Evolutionary conservation across 2,797 vertebrate genomes (phyloP).

Genomic region (Propithecus deckenii): DNA sequence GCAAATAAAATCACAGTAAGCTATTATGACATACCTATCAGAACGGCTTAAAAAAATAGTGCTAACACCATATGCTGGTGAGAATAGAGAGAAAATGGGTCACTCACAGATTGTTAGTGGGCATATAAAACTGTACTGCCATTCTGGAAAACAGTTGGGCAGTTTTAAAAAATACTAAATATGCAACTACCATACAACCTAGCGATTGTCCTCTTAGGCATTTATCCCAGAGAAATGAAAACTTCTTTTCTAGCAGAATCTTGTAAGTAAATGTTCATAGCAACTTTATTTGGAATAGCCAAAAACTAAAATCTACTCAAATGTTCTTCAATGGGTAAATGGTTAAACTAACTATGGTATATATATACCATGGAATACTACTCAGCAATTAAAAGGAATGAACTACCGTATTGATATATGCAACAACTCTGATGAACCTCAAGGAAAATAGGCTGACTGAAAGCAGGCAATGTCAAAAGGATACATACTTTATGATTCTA

Average conservation of each 20-base stretch:
- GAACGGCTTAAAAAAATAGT: too few species aligned
- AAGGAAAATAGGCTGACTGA: neutral
- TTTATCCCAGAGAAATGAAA: neutral
- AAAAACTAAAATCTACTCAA: neutral
- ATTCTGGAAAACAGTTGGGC: too few species aligned
- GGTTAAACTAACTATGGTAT: neutral
- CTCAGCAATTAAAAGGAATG: neutral
- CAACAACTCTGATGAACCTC: neutral
- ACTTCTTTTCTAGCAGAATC: neutral
- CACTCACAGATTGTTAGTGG: too few species aligned
- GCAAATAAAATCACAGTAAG: too few species aligned
- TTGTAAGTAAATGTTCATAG: neutral
- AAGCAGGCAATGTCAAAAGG: constrained; percentile 3
- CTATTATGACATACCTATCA: too few species aligned
- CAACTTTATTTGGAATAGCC: neutral
- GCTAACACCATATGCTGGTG: too few species aligned
- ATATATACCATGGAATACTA: neutral
- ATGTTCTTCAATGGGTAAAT: neutral
- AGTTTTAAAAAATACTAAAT: too few species aligned
- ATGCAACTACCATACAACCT: neutral
- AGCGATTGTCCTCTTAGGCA: neutral
- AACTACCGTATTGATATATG: neutral
- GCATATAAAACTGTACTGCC: too few species aligned
- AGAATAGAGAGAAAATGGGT: too few species aligned
- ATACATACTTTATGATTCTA: neutral